A percentile compares a stretch with the other conserved stretches of the same genome.
Evolutionary conservation across 1,140 invertebrate genomes (phyloP).

Genomic region (Cephus cinctus): DNA sequence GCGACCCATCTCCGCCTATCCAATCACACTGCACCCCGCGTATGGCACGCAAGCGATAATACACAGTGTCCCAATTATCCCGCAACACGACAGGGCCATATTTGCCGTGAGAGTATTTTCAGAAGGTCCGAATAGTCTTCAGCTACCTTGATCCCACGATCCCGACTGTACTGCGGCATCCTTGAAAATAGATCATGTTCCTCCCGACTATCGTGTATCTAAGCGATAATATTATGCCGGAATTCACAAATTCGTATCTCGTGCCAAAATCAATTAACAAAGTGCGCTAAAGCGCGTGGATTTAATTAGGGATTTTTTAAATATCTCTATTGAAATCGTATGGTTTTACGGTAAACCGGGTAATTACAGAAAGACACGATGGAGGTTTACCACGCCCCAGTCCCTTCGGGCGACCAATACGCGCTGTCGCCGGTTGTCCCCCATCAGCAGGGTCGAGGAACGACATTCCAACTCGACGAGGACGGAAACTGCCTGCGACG

Average conservation of each 20-base stretch:
- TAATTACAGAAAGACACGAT: constrained; percentile 49
- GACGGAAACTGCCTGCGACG: constrained; percentile 28
- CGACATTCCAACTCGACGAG: constrained; percentile 43
- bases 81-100: constrained; percentile 38
- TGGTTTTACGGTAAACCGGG: too few relatives aligned
- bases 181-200: too few relatives aligned
- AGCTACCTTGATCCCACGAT: too few relatives aligned
- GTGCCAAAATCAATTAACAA: too few relatives aligned
- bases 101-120: constrained; percentile 42
- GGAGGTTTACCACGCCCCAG: constrained; percentile 51
- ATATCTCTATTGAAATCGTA: too few relatives aligned
- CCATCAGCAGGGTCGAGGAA: constrained; percentile 34
- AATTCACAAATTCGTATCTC: too few relatives aligned
- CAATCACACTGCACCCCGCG: constrained; percentile 49
- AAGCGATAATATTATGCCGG: too few relatives aligned
- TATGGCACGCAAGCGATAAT: constrained; percentile 46
- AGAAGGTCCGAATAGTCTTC: constrained; percentile 28
- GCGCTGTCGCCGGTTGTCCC: constrained; percentile 41
- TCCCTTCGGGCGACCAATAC: constrained; percentile 43
- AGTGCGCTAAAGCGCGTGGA: too few relatives aligned
- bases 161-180: too few relatives aligned
- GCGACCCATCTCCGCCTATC: constrained; percentile 57
- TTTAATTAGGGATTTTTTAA: too few relatives aligned
- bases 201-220: too few relatives aligned
- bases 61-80: constrained; percentile 49